phyloP scores from a whole-genome alignment of 2,113 vertebrate species.

The Dunckerocampus dactyliophorus region DNA sequence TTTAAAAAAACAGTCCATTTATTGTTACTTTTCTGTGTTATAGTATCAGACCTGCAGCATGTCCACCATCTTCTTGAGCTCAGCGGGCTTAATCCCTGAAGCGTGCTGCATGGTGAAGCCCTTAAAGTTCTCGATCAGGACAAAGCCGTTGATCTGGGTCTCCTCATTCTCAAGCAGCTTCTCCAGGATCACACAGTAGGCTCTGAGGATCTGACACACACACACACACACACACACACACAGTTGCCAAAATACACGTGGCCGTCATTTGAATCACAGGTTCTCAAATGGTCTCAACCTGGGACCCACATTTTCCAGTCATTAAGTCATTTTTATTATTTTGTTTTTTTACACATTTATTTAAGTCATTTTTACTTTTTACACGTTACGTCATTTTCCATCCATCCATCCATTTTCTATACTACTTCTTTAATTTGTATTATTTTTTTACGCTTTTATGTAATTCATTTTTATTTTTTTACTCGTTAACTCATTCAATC shows the following conservation, averaged over 20 bases:
- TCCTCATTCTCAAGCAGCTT: conserved; percentile 93
- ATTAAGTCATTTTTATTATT: not conserved
- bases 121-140: conserved; percentile 95
- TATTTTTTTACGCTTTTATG: no score
- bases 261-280: no score
- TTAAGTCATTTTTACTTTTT: not conserved
- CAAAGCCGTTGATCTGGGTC: conserved; percentile 96
- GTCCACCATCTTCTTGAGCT: conserved; percentile 99
- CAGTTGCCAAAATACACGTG: not conserved
- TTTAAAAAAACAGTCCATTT: no score
- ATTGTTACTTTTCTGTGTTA: not conserved
- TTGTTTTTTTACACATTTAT: not conserved
- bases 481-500: no score
- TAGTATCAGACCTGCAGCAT: conserved; percentile 88
- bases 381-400: no score
- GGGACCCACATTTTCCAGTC: no score
- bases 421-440: no score
- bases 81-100: conserved; percentile 85
- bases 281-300: no score
- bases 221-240: conserved; percentile 5
- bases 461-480: no score
- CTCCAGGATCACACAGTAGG: conserved; percentile 95
- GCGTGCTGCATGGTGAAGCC: conserved; percentile 98
- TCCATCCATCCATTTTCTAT: no score
- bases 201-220: conserved; percentile 82